phyloP scores from a whole-genome alignment of 2,797 vertebrate species.

The Scyliorhinus canicula region DNA sequence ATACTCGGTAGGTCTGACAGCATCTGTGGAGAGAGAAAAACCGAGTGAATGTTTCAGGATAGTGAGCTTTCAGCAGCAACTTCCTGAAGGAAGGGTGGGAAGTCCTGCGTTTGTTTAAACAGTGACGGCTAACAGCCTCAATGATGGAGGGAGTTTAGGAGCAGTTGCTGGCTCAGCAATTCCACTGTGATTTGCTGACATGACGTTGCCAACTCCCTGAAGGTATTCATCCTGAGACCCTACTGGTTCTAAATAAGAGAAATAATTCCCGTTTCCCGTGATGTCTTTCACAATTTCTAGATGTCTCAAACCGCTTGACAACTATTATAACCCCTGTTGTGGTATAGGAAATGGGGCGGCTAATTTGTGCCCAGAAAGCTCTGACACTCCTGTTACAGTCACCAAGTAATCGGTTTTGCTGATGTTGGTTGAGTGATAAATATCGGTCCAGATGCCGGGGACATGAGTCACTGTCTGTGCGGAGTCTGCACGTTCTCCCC shows the following conservation, averaged over 20 bases:
- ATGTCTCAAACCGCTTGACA: neutral
- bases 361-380: no score
- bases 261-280: neutral
- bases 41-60: neutral
- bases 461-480: no score
- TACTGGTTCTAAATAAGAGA: neutral
- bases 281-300: neutral
- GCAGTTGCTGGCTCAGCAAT: neutral
- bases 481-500: no score
- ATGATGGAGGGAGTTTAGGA: neutral
- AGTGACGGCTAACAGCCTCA: neutral
- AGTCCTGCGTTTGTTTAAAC: neutral
- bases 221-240: neutral
- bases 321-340: neutral
- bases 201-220: neutral
- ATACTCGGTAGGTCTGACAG: neutral
- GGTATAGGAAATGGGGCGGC: neutral
- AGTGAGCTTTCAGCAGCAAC: no score
- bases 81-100: neutral
- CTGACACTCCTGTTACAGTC: no score
- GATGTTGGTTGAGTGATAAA: neutral
- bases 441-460: neutral
- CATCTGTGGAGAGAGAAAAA: neutral
- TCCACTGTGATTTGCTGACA: neutral
- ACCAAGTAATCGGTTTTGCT: no score